These are phyloP conservation scores for Polypterus senegalus DNA, from an alignment of 2,113 vertebrate species.

Conservation along the genomic window DNA sequence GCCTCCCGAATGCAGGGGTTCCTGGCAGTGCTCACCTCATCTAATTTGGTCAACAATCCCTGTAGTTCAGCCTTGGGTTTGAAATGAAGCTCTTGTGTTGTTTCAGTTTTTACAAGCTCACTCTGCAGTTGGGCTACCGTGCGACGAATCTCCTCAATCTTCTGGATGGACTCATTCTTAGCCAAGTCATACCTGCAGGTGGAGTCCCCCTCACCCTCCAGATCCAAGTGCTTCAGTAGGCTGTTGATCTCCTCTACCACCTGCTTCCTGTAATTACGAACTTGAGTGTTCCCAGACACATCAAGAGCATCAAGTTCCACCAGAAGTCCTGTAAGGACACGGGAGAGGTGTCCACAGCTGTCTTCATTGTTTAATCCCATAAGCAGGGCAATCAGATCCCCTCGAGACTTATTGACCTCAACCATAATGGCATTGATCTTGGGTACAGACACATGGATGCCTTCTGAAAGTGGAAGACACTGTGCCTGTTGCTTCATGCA, in stretches of 20 bases:
- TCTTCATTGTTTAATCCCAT: constrained; percentile 77
- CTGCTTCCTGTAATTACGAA: constrained; percentile 86
- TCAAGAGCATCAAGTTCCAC: constrained; percentile 87
- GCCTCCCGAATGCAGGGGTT: constrained; percentile 95
- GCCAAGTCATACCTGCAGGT: constrained; percentile 77
- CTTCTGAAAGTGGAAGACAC: constrained; percentile 76
- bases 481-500: constrained; percentile 62
- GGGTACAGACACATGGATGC: constrained; percentile 72
- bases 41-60: constrained; percentile 69
- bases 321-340: constrained; percentile 79
- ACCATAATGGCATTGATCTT: constrained; percentile 83
- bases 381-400: constrained; percentile 79
- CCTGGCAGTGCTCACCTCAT: constrained; percentile 76
- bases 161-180: constrained; percentile 80
- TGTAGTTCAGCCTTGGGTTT: constrained; percentile 77
- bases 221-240: constrained; percentile 77
- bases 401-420: constrained; percentile 77
- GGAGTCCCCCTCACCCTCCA: constrained; percentile 79
- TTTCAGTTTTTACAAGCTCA: constrained; percentile 62
- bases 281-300: constrained; percentile 69
- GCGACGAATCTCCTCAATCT: constrained; percentile 76
- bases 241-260: constrained; percentile 92
- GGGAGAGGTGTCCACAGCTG: constrained; percentile 79
- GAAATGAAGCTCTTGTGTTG: constrained; percentile 58
- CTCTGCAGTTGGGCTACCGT: constrained; percentile 64